phyloP scores from a whole-genome alignment of 2,113 vertebrate genomes.

The Tupaia tana region DNA sequence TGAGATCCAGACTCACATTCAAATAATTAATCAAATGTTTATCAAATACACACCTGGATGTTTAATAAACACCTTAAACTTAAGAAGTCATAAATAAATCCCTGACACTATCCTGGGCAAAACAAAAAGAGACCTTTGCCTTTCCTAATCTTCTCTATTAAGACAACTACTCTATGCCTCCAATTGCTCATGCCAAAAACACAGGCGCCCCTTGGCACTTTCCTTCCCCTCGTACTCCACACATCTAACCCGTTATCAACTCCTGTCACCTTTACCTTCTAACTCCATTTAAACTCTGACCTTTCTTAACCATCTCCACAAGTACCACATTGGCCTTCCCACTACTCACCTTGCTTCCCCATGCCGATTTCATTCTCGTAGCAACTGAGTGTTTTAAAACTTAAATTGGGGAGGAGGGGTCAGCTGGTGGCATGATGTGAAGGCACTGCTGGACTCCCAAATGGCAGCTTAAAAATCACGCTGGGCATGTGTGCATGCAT shows the following conservation, averaged over 20 bases:
- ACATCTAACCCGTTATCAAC: constrained; percentile 15
- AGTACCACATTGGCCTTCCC: neutral
- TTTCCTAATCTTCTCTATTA: neutral
- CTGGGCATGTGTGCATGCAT: too few relatives aligned
- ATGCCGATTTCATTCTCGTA: neutral
- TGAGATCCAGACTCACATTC: constrained; percentile 12
- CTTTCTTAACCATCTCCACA: neutral
- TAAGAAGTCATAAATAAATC: neutral
- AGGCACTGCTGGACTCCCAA: too few relatives aligned
- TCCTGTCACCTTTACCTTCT: neutral
- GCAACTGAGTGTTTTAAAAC: neutral
- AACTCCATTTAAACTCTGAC: neutral
- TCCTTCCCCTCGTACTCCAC: neutral
- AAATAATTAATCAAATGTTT: constrained; percentile 4
- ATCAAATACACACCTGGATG: neutral
- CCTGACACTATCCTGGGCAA: neutral
- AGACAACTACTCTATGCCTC: neutral
- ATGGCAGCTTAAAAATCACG: too few relatives aligned
- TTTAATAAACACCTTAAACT: neutral
- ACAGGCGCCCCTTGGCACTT: neutral
- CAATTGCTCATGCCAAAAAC: neutral
- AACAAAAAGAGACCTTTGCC: neutral
- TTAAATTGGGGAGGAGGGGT: too few relatives aligned
- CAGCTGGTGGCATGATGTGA: too few relatives aligned
- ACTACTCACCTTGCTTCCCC: neutral